phyloP scores from a whole-genome alignment of 2,888 invertebrate genomes.

The Cactoblastis cactorum region DNA sequence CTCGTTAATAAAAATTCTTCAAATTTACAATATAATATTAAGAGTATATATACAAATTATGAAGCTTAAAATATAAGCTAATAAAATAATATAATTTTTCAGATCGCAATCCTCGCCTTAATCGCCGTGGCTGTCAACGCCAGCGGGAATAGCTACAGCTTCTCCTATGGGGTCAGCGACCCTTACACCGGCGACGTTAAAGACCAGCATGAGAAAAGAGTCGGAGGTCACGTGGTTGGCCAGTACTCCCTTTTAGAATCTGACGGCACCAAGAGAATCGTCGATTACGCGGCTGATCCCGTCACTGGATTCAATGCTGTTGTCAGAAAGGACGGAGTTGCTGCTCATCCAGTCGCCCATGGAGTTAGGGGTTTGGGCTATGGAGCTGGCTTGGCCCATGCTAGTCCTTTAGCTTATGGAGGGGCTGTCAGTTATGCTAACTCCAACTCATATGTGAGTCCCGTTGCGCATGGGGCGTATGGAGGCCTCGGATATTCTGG shows the following conservation, averaged over 20 bases:
- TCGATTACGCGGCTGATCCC: conserved; percentile 70
- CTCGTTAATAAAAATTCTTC: too few species aligned
- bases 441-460: conserved; percentile 20
- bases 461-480: conserved; percentile 18
- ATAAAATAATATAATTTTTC: conserved; percentile 32
- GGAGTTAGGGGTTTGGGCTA: conserved; percentile 6
- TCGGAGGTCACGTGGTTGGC: conserved; percentile 69
- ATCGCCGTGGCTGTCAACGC: conserved; percentile 40
- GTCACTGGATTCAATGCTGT: conserved; percentile 73
- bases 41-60: too few species aligned
- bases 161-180: conserved; percentile 74
- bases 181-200: conserved; percentile 73
- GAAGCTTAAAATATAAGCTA: too few species aligned
- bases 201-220: conserved; percentile 67
- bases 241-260: conserved; percentile 71
- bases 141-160: conserved; percentile 52
- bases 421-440: background rate
- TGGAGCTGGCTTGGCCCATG: conserved; percentile 3
- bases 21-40: too few species aligned
- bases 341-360: conserved; percentile 26
- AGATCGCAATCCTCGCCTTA: conserved; percentile 50
- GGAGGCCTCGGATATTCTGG: conserved; percentile 24
- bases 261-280: conserved; percentile 69
- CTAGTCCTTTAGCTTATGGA: background rate
- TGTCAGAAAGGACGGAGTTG: conserved; percentile 54